Conservation (phyloP, 2,797 vertebrate species). For the Notolepis coatsorum region DNA sequence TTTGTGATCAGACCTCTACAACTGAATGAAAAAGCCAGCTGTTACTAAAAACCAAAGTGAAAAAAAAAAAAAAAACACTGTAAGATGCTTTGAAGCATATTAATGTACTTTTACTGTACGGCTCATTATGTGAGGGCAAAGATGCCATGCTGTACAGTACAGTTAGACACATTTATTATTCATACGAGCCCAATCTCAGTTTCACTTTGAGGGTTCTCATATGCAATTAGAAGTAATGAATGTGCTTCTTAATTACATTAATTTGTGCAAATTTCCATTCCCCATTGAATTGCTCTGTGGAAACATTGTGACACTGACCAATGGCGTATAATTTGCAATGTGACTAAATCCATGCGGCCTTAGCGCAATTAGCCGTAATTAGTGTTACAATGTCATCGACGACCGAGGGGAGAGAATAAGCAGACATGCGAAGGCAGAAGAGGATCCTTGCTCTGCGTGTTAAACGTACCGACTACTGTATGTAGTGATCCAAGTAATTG, state of each 20-base stretch:
- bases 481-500: conserved; percentile 72
- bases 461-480: conserved; percentile 59
- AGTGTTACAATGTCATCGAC: conserved; percentile 81
- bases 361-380: conserved; percentile 83
- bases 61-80: conserved; percentile 1
- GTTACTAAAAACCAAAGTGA: background rate
- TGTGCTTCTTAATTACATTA: conserved; percentile 84
- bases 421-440: conserved; percentile 67
- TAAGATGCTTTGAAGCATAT: conserved; percentile 26
- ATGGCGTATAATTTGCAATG: conserved; percentile 82
- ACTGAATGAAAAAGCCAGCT: conserved; percentile 1
- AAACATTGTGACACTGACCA: conserved; percentile 82
- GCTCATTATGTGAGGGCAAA: conserved; percentile 43
- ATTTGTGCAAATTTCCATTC: conserved; percentile 82
- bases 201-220: conserved; percentile 80
- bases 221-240: conserved; percentile 84
- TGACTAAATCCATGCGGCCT: conserved; percentile 80
- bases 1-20: conserved; percentile 5
- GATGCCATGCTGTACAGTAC: conserved; percentile 50
- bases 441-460: conserved; percentile 65
- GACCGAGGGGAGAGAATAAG: conserved; percentile 72
- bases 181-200: conserved; percentile 74
- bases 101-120: conserved; percentile 27
- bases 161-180: conserved; percentile 73
- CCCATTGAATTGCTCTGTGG: conserved; percentile 78